These are phyloP conservation scores for Paedocypris sp. DNA, from an alignment of 2,113 vertebrate genomes.

Conservation along the genomic window DNA sequence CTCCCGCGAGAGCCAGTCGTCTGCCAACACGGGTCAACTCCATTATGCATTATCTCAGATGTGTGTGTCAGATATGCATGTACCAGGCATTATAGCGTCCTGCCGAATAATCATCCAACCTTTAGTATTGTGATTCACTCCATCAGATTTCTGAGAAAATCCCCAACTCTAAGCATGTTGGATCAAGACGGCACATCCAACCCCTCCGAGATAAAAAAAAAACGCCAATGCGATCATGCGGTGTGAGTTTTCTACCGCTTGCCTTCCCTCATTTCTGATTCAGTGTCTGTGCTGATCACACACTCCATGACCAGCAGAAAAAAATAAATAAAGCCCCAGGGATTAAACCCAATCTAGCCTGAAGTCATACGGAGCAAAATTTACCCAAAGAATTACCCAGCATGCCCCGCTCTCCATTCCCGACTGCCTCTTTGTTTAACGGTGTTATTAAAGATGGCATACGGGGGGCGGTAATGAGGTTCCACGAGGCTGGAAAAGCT, in stretches of 20 bases:
- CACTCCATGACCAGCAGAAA: not conserved
- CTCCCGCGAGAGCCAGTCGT: conserved; percentile 1
- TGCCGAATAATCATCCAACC: conserved; percentile 5
- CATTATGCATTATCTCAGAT: conserved; percentile 3
- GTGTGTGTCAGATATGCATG: not conserved
- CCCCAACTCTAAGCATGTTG: not conserved
- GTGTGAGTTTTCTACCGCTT: not conserved
- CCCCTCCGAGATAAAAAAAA: not conserved
- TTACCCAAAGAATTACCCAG: conserved; percentile 1
- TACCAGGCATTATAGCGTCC: not conserved
- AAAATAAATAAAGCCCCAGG: not conserved
- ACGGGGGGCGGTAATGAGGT: conserved; percentile 3
- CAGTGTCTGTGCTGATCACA: not conserved
- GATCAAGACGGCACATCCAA: conserved; percentile 4
- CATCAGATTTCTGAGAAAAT: conserved; percentile 11
- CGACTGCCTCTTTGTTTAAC: conserved; percentile 9
- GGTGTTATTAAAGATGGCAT: conserved; percentile 6
- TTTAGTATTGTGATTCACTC: conserved; percentile 6
- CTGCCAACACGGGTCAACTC: not conserved
- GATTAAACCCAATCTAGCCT: not conserved
- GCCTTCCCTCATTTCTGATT: not conserved
- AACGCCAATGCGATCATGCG: not conserved
- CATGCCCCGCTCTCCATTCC: not conserved
- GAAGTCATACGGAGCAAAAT: conserved; percentile 11
- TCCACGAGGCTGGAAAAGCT: conserved; percentile 7